Evolutionary conservation across 1,140 invertebrate species (phyloP).

Genomic region (Holotrichia oblita): DNA sequence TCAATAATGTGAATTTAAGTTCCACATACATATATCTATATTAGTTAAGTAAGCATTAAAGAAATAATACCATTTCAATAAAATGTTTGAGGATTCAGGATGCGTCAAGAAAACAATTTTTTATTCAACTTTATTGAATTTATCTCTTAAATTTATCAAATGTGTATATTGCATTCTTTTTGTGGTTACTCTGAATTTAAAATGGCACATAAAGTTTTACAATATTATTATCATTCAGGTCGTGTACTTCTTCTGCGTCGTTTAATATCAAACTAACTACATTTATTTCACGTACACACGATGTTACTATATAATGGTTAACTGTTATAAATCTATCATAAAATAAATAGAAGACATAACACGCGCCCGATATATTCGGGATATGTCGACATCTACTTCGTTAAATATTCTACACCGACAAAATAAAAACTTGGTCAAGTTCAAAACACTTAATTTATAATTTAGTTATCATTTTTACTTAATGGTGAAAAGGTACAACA

Average conservation of each 20-base stretch:
- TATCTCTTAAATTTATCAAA: too few species aligned
- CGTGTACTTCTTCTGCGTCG: neutral
- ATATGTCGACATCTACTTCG: neutral
- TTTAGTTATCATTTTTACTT: neutral
- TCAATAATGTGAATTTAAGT: too few species aligned
- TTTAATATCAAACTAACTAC: neutral
- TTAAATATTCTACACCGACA: neutral
- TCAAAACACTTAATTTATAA: neutral
- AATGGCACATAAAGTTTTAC: conserved; percentile 12
- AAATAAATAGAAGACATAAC: neutral
- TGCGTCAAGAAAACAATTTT: too few species aligned
- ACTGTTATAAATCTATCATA: neutral
- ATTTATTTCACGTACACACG: neutral
- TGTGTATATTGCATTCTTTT: too few species aligned
- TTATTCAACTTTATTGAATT: too few species aligned
- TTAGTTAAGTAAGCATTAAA: too few species aligned
- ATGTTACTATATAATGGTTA: neutral
- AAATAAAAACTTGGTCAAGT: neutral
- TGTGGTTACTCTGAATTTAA: neutral
- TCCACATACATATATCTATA: too few species aligned
- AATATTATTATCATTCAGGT: neutral
- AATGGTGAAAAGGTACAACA: neutral
- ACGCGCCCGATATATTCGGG: neutral
- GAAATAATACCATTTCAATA: too few species aligned
- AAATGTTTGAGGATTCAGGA: too few species aligned